Evolutionary conservation across 2,888 invertebrate genomes (phyloP).

Genomic region (Morinoia aosen): DNA sequence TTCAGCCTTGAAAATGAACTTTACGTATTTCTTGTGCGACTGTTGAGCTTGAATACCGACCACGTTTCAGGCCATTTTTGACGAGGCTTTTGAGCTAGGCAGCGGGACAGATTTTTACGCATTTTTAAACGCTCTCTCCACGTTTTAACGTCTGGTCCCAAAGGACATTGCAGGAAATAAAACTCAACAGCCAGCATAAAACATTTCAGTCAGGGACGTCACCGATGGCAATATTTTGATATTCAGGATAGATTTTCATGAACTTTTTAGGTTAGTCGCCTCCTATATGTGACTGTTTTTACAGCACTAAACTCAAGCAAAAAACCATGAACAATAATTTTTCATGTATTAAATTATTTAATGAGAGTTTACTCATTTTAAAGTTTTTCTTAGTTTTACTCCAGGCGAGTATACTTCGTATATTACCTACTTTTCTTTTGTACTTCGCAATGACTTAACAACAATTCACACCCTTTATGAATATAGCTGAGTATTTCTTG

Average conservation of each 20-base stretch:
- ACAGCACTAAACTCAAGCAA: not conserved
- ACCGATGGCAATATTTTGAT: not conserved
- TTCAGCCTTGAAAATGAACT: not conserved
- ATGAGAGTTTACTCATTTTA: not conserved
- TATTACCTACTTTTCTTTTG: too few species aligned
- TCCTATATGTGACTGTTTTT: not conserved
- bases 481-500: not conserved
- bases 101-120: not conserved
- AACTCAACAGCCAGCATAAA: not conserved
- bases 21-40: not conserved
- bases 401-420: too few species aligned
- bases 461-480: not conserved
- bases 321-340: not conserved
- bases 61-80: not conserved
- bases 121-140: not conserved
- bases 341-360: not conserved
- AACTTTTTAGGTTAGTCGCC: not conserved
- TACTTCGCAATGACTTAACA: too few species aligned
- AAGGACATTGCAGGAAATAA: not conserved
- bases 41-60: not conserved
- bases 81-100: not conserved
- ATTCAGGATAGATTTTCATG: not conserved
- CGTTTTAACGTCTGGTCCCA: not conserved
- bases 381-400: not conserved
- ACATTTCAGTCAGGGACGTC: not conserved